Conservation (phyloP, 2,113 vertebrate species). For the Azemiops feae region DNA sequence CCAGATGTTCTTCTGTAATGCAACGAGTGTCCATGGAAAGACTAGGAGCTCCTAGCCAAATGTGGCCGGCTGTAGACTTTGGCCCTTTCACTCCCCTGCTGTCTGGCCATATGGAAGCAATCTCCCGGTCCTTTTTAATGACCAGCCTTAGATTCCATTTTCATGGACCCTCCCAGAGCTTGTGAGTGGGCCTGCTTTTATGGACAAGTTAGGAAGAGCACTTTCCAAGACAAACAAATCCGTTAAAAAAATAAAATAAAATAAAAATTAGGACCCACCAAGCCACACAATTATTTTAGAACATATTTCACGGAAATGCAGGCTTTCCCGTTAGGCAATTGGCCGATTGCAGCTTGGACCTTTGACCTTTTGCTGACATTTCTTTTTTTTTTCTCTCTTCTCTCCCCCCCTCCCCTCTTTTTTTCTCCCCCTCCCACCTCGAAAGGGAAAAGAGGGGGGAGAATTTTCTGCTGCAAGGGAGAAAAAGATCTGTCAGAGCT, state of each 20-base stretch:
- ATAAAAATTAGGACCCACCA: slow-evolving; percentile 78
- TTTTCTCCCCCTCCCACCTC: slow-evolving; percentile 65
- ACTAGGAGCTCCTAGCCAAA: slow-evolving; percentile 87
- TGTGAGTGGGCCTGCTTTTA: slow-evolving; percentile 95
- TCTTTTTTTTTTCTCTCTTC: slow-evolving; percentile 68
- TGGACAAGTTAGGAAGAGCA: slow-evolving; percentile 96
- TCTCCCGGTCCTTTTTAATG: slow-evolving; percentile 91
- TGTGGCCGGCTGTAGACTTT: slow-evolving; percentile 80
- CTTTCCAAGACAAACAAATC: slow-evolving; percentile 99
- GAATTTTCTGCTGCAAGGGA: slow-evolving; percentile 72
- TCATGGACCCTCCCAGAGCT: slow-evolving; percentile 93
- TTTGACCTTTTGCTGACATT: slow-evolving; percentile 87
- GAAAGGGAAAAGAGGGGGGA: slow-evolving; percentile 64
- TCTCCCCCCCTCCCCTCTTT: slow-evolving; percentile 55
- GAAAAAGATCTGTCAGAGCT: slow-evolving; percentile 73
- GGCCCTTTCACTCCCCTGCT: slow-evolving; percentile 88
- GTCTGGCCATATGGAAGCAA: slow-evolving; percentile 98
- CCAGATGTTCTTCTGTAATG: slow-evolving; percentile 97
- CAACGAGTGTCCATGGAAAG: slow-evolving; percentile 92
- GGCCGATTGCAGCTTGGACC: slow-evolving; percentile 85
- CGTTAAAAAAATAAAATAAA: slow-evolving; percentile 54
- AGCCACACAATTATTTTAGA: slow-evolving; percentile 83
- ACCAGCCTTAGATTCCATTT: slow-evolving; percentile 94
- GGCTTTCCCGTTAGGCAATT: slow-evolving; percentile 88
- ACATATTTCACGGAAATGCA: slow-evolving; percentile 91